Base-by-base conservation (phyloP, 2,113 vertebrate species). In the Hippocampus comes region DNA sequence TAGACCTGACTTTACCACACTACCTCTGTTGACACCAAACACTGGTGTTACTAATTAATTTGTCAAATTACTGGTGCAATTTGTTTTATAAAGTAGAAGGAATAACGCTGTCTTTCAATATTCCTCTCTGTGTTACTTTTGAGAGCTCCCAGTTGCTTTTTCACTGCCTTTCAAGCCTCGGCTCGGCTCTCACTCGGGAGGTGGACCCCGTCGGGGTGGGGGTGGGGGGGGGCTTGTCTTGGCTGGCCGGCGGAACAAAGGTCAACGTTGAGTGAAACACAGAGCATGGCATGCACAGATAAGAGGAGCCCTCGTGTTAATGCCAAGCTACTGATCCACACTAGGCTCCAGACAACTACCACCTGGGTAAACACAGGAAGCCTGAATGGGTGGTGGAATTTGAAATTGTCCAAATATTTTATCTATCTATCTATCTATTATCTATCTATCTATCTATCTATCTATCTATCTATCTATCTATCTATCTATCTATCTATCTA, bases 261-360 rank as follows among this genome's bases (percentile, higher is more conserved):
- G 86, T 87, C 79, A 75, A 57, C 43, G 4, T 76, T 87, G 85
- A 77, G 57, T 82, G 67, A 80, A 77, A 86, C 78, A 74, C 51
- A 30, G 77, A 81, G 79, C 71, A 59, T 84, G 87, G 79, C 78
- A 71, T 43, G 27, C 51, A 67, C 74, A 88, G 84, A 89, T 90
- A 84, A 90, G 79, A 82, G 63, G 78, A 79, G 74, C 63, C 61
- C 64, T 72, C 34, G 46, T 56, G 70, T 80, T 70, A 80, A 75
- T 80, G 74, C 77, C 42, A 21, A 60, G 72, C 78, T 66, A 25
- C 64, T 78, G 78, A 86, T 80, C 80, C 77, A 70, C 67, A 42
- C 75, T 56, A 76, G 68, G 79, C 73, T 71, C 15, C n/a, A 75
- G 68, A 75, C 27, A 61, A 48, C 34, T 27, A 53, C 57, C 69